These are phyloP conservation scores for Pachyuromys duprasi DNA, from an alignment of 2,797 vertebrate species.

Conservation along the genomic window DNA sequence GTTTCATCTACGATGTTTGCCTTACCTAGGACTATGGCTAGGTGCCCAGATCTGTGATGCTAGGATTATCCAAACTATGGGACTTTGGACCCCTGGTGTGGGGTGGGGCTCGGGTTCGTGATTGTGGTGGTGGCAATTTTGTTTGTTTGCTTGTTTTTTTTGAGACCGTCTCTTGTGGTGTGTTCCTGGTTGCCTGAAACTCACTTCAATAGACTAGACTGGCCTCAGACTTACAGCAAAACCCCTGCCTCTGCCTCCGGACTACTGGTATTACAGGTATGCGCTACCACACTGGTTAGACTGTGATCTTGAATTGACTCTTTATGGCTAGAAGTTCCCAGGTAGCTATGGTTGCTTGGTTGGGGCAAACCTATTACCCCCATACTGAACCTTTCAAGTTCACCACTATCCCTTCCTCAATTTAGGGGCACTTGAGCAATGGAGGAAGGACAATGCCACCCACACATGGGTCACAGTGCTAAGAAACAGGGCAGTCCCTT, in stretches of 20 bases:
- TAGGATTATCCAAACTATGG: not conserved
- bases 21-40: not conserved
- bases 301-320: slow-evolving; percentile 40
- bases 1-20: not conserved
- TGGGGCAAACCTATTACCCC: slow-evolving; percentile 1
- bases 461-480: not conserved
- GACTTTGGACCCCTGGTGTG: not conserved
- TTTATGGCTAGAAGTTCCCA: slow-evolving; percentile 16
- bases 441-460: not conserved
- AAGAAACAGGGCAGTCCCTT: not conserved
- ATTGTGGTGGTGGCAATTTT: not conserved
- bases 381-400: not conserved
- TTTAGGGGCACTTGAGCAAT: slow-evolving; percentile 49
- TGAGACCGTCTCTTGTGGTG: not conserved
- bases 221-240: not conserved
- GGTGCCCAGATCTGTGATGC: not conserved
- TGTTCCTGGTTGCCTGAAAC: not conserved
- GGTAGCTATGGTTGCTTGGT: not conserved
- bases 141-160: not conserved
- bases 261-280: not conserved
- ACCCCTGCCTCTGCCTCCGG: not conserved
- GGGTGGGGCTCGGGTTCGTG: not conserved
- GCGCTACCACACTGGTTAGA: not conserved
- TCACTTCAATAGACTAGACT: not conserved
- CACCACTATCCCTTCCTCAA: not conserved